These are phyloP conservation scores for Fragum whitleyi DNA, from an alignment of 2,888 invertebrate species.

Conservation along the genomic window DNA sequence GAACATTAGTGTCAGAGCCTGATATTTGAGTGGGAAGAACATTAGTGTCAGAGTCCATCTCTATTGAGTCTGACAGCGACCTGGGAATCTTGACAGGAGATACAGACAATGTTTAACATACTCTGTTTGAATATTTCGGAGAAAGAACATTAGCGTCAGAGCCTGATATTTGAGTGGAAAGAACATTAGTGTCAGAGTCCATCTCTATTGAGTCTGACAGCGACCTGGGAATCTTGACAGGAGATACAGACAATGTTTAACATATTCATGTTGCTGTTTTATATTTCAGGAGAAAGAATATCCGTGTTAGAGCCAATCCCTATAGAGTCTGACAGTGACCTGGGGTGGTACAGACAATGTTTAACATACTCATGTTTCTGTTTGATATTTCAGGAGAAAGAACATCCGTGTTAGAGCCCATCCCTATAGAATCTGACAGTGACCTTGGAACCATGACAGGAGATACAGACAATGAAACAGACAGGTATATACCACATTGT, in stretches of 20 bases:
- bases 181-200: conserved; percentile 23
- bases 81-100: too few relatives aligned
- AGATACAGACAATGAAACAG: conserved; percentile 56
- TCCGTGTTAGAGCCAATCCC: conserved; percentile 35
- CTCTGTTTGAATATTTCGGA: neutral
- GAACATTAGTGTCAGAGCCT: conserved; percentile 26
- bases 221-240: too few relatives aligned
- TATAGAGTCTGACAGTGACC: conserved; percentile 59
- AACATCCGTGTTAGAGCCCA: conserved; percentile 25
- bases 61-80: conserved; percentile 61
- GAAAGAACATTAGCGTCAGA: conserved; percentile 27
- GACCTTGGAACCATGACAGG: too few relatives aligned
- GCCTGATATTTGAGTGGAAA: conserved; percentile 24
- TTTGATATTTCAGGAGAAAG: conserved; percentile 18
- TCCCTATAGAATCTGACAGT: conserved; percentile 58
- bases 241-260: conserved; percentile 58
- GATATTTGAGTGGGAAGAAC: conserved; percentile 14
- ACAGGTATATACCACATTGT: conserved; percentile 37
- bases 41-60: conserved; percentile 29
- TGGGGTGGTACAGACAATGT: conserved; percentile 63
- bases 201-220: conserved; percentile 58
- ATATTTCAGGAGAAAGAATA: conserved; percentile 19
- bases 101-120: conserved; percentile 59
- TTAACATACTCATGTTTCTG: too few relatives aligned
- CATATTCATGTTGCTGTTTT: too few relatives aligned